Base-by-base conservation (phyloP, 1,140 invertebrate species). In the Fopius arisanus region DNA sequence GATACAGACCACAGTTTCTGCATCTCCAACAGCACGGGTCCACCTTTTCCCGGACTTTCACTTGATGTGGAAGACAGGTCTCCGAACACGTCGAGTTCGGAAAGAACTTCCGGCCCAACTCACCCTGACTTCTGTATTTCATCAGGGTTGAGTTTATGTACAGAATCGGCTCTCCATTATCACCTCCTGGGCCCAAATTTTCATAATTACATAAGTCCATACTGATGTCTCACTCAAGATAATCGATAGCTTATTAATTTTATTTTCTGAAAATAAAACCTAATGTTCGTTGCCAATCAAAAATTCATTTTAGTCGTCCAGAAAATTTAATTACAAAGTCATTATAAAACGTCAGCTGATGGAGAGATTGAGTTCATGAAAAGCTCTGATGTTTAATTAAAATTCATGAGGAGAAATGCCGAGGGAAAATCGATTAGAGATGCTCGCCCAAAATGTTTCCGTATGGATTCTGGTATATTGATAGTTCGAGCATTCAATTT, bases 21-120 rank as follows among this genome's bases (percentile, higher is more conserved):
- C 93, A 94, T 1, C 86, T 80, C 87, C 91, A 90, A 72, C 92
- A 93, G 77, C 90, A 91, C 0, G 87, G 85, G 75, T 91, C 91
- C 9, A 79, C 77, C 21, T 83, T 88, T 75, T 85, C 86, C 19
- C 84, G 81, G 0, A 90, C 83, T 84, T 90, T 89, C 0, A 89
- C 83, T 72, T 89, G 84, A 67, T 86, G 78, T 1, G 80, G 73
- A 14, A 75, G 76, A 77, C 91, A 90, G 3, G 89, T 86, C 3
- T 81, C 78, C 0, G 87, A 82, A 75, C 89, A 90, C 7, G 82
- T 90, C 3, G 88, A 90, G 9, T 79, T 78, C 3, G 88, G 87
- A 72, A 87, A 89, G 21, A 79, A 73, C 26, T 75, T 76, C 0
- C 77, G 70, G 0, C 69, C 73, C 0, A 65, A 31, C 31, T 75